phyloP scores from a whole-genome alignment of 2,113 vertebrate genomes.

The Thomomys bottae region DNA sequence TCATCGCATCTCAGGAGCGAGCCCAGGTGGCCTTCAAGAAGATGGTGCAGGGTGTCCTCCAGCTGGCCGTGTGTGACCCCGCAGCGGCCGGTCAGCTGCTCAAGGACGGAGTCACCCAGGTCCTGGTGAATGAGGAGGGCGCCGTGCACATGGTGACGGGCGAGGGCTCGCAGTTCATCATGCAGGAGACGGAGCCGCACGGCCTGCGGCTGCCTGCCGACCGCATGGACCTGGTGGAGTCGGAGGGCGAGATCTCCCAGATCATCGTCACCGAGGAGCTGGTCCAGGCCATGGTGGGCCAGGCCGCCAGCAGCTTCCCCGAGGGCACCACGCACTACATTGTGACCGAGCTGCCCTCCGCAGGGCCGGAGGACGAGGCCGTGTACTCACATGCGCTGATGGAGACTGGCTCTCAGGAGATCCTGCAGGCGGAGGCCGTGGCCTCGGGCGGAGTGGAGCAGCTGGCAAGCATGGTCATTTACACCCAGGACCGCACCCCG shows the following conservation, averaged over 20 bases:
- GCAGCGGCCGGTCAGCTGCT: constrained; percentile 90
- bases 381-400: constrained; percentile 88
- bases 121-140: constrained; percentile 95
- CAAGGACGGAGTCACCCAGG: constrained; percentile 95
- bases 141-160: constrained; percentile 88
- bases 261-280: constrained; percentile 89
- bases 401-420: constrained; percentile 78
- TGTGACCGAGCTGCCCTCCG: constrained; percentile 93
- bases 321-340: constrained; percentile 94
- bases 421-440: constrained; percentile 79
- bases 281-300: constrained; percentile 87
- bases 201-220: constrained; percentile 79
- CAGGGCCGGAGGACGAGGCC: constrained; percentile 86
- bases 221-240: constrained; percentile 84
- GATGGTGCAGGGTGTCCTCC: constrained; percentile 94
- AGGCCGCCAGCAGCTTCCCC: constrained; percentile 78
- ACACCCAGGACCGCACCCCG: constrained; percentile 87
- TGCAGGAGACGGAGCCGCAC: constrained; percentile 85
- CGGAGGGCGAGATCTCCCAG: constrained; percentile 85
- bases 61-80: constrained; percentile 91
- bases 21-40: constrained; percentile 87
- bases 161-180: constrained; percentile 87
- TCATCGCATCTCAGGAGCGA: constrained; percentile 83
- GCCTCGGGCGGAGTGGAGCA: constrained; percentile 70
- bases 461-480: constrained; percentile 92